Conservation (phyloP, 2,888 invertebrate genomes). For the Ganaspis brasiliensis region DNA sequence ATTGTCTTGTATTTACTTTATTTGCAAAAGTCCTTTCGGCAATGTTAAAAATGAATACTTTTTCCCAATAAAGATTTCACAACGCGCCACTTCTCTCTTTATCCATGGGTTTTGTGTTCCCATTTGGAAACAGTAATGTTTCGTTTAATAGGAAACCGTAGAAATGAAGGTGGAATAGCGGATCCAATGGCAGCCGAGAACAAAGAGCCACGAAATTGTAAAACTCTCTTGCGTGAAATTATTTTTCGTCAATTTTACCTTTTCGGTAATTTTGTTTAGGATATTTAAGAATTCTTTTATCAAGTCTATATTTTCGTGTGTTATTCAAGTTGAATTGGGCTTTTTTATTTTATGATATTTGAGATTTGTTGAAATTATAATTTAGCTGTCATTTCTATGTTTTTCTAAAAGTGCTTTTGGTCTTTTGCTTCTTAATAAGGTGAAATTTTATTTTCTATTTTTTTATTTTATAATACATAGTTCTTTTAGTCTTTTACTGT, state of each 20-base stretch:
- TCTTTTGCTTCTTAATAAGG: no score
- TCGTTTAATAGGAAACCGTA: constrained; percentile 42
- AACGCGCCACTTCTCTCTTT: constrained; percentile 33
- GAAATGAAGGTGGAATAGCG: constrained; percentile 31
- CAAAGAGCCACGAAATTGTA: constrained; percentile 19
- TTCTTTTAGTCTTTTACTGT: no score
- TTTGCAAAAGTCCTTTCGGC: not conserved
- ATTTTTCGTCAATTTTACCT: constrained; percentile 25
- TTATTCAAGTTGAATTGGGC: no score
- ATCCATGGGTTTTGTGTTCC: constrained; percentile 37
- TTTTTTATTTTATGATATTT: no score
- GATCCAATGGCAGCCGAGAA: constrained; percentile 24
- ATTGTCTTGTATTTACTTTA: constrained; percentile 19
- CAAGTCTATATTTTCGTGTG: no score
- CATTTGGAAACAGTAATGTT: constrained; percentile 42
- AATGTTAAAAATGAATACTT: constrained; percentile 25
- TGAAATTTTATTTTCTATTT: not conserved
- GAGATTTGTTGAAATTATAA: no score
- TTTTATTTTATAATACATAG: no score
- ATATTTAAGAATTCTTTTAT: not conserved
- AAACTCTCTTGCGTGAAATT: constrained; percentile 23
- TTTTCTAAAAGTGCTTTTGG: no score
- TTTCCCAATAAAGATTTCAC: constrained; percentile 36
- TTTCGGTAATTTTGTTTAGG: not conserved
- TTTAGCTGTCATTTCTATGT: no score